phyloP scores from a whole-genome alignment of 1,140 invertebrate genomes.

The Caenorhabditis inopinata region DNA sequence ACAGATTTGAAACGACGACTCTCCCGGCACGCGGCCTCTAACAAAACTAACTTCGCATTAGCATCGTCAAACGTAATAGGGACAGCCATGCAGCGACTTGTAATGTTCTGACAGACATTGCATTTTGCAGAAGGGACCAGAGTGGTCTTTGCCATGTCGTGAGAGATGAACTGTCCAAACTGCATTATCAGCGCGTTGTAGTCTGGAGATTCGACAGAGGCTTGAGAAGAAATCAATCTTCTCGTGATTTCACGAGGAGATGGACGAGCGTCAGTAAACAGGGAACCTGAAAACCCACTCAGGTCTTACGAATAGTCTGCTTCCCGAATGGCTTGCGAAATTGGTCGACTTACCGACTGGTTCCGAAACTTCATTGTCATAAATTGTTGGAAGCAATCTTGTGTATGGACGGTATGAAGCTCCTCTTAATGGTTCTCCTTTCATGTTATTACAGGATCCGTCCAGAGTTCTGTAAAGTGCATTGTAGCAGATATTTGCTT shows the following conservation, averaged over 20 bases:
- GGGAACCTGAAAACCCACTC: not conserved
- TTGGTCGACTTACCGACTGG: conserved; percentile 58
- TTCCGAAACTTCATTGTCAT: conserved; percentile 63
- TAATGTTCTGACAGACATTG: conserved; percentile 65
- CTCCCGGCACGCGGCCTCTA: no score
- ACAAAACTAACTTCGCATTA: conserved; percentile 55
- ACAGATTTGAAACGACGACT: no score
- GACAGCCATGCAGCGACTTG: conserved; percentile 62
- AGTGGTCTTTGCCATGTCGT: conserved; percentile 64
- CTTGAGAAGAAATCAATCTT: conserved; percentile 57
- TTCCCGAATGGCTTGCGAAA: not conserved
- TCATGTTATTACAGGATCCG: conserved; percentile 65
- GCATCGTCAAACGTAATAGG: conserved; percentile 55
- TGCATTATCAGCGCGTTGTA: conserved; percentile 65
- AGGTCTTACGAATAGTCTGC: not conserved
- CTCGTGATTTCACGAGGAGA: conserved; percentile 59
- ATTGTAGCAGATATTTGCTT: conserved; percentile 51
- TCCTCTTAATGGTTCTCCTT: conserved; percentile 55
- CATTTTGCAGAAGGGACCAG: conserved; percentile 65
- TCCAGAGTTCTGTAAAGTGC: conserved; percentile 55
- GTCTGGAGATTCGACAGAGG: conserved; percentile 53
- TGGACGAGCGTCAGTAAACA: conserved; percentile 52
- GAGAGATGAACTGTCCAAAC: conserved; percentile 66
- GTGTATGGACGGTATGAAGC: conserved; percentile 63
- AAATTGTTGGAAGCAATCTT: conserved; percentile 62